Evolutionary conservation across 2,797 vertebrate genomes (phyloP), one percentile per base, ranked within the genome.

Genomic region (Anolis apletophallus): DNA sequence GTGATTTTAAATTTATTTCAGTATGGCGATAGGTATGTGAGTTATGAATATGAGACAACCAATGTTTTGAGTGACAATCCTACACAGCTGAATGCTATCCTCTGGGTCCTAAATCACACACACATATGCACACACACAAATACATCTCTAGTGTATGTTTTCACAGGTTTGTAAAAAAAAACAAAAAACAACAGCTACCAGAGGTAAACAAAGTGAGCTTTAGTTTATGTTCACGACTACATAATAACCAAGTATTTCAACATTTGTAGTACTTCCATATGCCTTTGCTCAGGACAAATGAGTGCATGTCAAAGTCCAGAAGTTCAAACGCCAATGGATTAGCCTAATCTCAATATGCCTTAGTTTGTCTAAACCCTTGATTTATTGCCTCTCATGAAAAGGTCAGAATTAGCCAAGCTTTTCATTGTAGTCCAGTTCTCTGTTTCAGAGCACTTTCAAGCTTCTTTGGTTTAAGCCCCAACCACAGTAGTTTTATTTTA

Each of bases 351-450:
- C 88, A 93, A 84, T 95, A 92, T 90, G 88, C 90, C 87, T 92
- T 88, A 90, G 84, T 95, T 93, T 95, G 90, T 93, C 89, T 91
- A 90, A 86, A 84, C 80, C 81, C 88, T 87, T 94, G 88, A 90
- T 94, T 93, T 93, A 94, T 92, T 90, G 80, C 85, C 61, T 87
- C 79, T 40, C 78, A 85, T 64, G 89, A 92, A 86, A 90, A 85
- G 80, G 88, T 68, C 50, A 79, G 79, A 74, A 79, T 77, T 75
- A 84, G 71, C 68, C 89, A 81, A 61, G 85, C n/a, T 91, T 92
- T 57, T 85, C 83, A 73, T 50, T 71, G 40, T 74, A 75, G 75
- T 76, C 40, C 69, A 68, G 61, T 81, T 87, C 59, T 88, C 59
- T 87, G 73, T 55, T 90, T 83, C 83, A 72, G 69, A 90, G 85